These are phyloP conservation scores for Drosophila barbarae DNA, from an alignment of 2,888 invertebrate genomes.

Conservation along the genomic window DNA sequence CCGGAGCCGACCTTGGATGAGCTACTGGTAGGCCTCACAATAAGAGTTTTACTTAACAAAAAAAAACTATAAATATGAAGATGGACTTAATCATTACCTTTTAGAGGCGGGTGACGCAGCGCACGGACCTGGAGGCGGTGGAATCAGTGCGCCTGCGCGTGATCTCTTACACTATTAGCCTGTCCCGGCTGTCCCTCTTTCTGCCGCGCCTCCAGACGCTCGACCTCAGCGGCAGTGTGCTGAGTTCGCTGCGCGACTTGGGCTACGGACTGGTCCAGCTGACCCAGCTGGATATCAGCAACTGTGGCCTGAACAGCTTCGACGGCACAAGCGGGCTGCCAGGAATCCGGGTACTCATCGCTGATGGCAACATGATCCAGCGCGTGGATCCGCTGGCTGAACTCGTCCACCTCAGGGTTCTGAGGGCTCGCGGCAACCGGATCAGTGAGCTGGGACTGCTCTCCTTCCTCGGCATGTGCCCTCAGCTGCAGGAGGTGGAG, in stretches of 20 bases:
- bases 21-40: conserved; percentile 80
- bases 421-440: conserved; percentile 80
- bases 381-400: conserved; percentile 84
- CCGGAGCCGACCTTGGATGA: conserved; percentile 83
- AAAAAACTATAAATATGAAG: background rate
- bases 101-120: conserved; percentile 80
- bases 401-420: conserved; percentile 79
- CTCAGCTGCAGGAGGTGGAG: conserved; percentile 81
- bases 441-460: conserved; percentile 76
- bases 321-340: conserved; percentile 86
- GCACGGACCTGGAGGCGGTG: conserved; percentile 80
- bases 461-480: conserved; percentile 78
- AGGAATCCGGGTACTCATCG: conserved; percentile 83
- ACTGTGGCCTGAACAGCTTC: conserved; percentile 84
- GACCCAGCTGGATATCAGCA: conserved; percentile 81
- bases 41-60: background rate
- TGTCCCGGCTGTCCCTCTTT: conserved; percentile 83
- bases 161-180: conserved; percentile 83
- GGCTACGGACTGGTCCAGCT: conserved; percentile 83
- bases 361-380: conserved; percentile 83
- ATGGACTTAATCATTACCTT: background rate
- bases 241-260: conserved; percentile 85
- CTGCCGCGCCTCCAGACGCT: conserved; percentile 83
- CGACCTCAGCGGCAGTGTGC: conserved; percentile 84
- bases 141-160: conserved; percentile 84